phyloP scores from a whole-genome alignment of 2,797 vertebrate genomes.

The Sebastes elongatus region DNA sequence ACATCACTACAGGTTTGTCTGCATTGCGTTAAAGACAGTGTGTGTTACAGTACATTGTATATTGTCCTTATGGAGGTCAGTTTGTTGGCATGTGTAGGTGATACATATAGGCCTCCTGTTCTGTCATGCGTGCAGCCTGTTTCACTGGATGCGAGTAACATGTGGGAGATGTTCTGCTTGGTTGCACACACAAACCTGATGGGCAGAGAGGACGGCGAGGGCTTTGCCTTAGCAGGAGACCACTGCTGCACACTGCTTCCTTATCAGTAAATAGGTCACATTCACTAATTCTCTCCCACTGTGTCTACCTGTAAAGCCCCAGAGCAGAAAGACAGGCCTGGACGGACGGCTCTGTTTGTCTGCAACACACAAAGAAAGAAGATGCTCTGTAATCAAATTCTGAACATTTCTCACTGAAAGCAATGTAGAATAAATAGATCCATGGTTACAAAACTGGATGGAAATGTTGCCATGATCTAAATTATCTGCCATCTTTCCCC shows the following conservation, averaged over 20 bases:
- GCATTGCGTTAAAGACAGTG: conserved; percentile 1
- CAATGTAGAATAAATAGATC: background rate
- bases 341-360: conserved; percentile 23
- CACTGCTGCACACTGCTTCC: conserved; percentile 1
- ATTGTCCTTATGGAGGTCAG: background rate
- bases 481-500: background rate
- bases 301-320: background rate
- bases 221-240: background rate
- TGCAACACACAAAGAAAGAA: background rate
- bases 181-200: conserved; percentile 17
- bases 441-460: background rate
- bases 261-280: background rate
- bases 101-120: background rate
- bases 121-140: background rate
- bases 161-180: conserved; percentile 25
- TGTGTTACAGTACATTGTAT: background rate
- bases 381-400: background rate
- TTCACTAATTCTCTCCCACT: background rate
- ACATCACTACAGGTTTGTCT: conserved; percentile 12
- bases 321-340: background rate
- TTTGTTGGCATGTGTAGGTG: background rate
- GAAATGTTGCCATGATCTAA: background rate
- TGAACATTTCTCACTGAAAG: background rate
- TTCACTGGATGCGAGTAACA: conserved; percentile 12
- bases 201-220: background rate